Conservation (phyloP, 2,113 vertebrate species). For the Eleginops maclovinus region DNA sequence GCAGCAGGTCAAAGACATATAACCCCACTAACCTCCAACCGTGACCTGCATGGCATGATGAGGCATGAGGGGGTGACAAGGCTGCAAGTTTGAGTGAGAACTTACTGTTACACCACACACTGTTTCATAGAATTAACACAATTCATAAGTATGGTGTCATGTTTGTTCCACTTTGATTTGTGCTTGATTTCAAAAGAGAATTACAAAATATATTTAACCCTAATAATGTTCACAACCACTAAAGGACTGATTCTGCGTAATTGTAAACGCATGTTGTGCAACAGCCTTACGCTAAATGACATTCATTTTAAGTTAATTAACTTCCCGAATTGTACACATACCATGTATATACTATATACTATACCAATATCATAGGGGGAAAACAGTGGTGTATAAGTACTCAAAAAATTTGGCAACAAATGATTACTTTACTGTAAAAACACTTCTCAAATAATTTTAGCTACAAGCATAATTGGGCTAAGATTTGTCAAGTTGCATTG, state of each 20-base stretch:
- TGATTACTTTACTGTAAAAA: neutral
- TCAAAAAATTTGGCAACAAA: no score
- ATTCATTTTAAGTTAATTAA: neutral
- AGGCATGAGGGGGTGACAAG: constrained; percentile 60
- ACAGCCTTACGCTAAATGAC: neutral
- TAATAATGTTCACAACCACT: constrained; percentile 19
- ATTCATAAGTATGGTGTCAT: neutral
- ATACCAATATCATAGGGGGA: neutral
- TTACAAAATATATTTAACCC: neutral
- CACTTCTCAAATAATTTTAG: neutral
- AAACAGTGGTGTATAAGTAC: neutral
- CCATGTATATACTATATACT: no score
- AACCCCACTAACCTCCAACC: constrained; percentile 60
- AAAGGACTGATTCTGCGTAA: neutral
- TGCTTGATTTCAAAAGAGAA: neutral
- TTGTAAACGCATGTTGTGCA: neutral
- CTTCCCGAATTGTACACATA: neutral
- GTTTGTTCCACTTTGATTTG: constrained; percentile 5
- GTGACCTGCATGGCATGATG: constrained; percentile 76
- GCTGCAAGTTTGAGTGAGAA: constrained; percentile 58
- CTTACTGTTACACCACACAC: constrained; percentile 24
- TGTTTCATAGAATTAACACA: constrained; percentile 7
- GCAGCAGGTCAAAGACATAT: constrained; percentile 90
- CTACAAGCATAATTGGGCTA: neutral
- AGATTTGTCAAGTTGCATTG: neutral